Conservation (phyloP, 2,888 invertebrate species). For the Cryptocephalus primarius region DNA sequence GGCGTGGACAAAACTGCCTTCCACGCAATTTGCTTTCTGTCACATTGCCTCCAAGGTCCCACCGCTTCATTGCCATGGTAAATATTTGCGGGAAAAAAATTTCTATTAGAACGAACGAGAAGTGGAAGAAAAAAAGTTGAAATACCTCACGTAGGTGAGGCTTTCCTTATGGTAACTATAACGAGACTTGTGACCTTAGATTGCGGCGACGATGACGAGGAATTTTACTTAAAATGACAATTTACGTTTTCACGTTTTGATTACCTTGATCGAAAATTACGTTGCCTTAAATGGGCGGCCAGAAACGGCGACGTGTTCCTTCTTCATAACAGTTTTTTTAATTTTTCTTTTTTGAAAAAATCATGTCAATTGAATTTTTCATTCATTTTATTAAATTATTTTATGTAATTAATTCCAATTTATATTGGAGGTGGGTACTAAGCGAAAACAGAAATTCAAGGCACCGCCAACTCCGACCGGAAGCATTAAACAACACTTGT, state of each 20-base stretch:
- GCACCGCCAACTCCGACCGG: no score
- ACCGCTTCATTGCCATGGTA: conserved; percentile 36
- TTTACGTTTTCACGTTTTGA: neutral
- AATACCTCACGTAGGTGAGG: conserved; percentile 36
- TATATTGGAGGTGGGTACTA: no score
- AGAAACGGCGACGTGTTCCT: no score
- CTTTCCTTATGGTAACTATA: conserved; percentile 31
- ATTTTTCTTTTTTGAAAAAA: no score
- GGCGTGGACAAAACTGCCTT: conserved; percentile 17
- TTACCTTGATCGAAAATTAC: no score
- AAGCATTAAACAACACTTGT: no score
- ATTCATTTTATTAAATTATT: no score
- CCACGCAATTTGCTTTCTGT: conserved; percentile 23
- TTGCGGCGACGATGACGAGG: conserved; percentile 7
- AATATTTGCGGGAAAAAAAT: conserved; percentile 22
- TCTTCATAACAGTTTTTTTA: no score
- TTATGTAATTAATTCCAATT: no score
- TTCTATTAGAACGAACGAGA: neutral
- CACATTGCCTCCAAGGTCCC: conserved; percentile 33
- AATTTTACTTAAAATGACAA: conserved; percentile 7
- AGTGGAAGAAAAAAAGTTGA: conserved; percentile 20
- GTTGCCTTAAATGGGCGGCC: no score
- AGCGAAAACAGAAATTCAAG: no score
- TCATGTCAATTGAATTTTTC: no score
- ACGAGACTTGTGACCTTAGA: conserved; percentile 30